Base-by-base conservation (phyloP, 2,113 vertebrate genomes). In the Petrocephalus microphthalmus region DNA sequence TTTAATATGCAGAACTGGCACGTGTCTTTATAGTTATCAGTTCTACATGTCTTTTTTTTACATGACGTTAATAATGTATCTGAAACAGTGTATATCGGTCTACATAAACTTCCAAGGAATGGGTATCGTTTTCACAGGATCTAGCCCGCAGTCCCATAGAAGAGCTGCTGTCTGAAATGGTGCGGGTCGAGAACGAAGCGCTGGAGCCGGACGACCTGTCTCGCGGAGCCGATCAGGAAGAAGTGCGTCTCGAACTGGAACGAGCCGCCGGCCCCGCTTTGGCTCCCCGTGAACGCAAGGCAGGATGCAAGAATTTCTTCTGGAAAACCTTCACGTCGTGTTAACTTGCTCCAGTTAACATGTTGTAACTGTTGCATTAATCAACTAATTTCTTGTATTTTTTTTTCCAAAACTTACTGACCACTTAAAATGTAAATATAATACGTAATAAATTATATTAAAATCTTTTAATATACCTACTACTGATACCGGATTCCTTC, bases 311-410 rank as follows among this genome's bases (percentile, higher is more conserved):
- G 96, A 99, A 99, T 93, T 99, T 99, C 97, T 99, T 99, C 96
- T 99, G 98, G 98, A 99, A 99, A 96, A 99, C 98, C 1, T 99
- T 99, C 95, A 99, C 98, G 52, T 99, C 98, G 91, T 99, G 98
- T 94, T 99, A 97, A 96, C 94, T 92, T 86, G 86, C 52, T 83
- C 84, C 33, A 51, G 37, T 51, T 10, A 56, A 8, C 51, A 51
- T 7, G 2, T 13, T 84, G 49, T 56, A 87, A 52, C 88, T 87
- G 51, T 52, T 87, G 45, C 74, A 29, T 81, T 53, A n/a, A 67
- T 85, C 54, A 57, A 51, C 33, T 45, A 20, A 88, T 88, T 57
- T 85, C 19, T 81, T 81, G 29, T 67, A 54, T 54, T 51, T 25
- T 67, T 8, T 85, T 29, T 87, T 88, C 86, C 89, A 91, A 84